Evolutionary conservation across 2,888 invertebrate genomes (phyloP), one percentile per base, ranked within the genome.

Genomic region (Gibbula magus): DNA sequence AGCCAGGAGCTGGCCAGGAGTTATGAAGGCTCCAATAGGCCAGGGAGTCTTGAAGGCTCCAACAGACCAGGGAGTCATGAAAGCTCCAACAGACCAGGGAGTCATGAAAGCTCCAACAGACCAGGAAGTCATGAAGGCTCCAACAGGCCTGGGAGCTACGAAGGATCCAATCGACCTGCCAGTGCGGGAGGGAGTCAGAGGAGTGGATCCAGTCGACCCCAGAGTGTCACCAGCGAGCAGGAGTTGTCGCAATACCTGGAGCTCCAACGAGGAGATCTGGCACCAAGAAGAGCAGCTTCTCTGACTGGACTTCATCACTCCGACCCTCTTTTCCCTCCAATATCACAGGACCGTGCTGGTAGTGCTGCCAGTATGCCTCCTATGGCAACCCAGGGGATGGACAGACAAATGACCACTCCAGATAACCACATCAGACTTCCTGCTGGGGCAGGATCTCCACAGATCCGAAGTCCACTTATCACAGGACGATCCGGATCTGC

Each of bases 171-270:
- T 45, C 16, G 70, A 22, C 61, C 35, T 8, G 80, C 82, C 77
- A 77, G 82, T 54, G 75, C 77, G 45, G 76, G 81, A 3, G 83
- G 86, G 18, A 86, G 84, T 39, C 53, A 54, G 13, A 52, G 52
- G 3, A 70, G 73, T 2, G 79, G 78, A 32, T 66, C 77, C 32
- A 84, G 88, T 39, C 78, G 88, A 7, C 85, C 87, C 10, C 86
- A 86, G 75, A 89, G 89, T 78, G 70, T 89, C 18, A 88, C 87
- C 10, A 90, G 90, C 81, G 90, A 90, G 80, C 90, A 90, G 78
- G 90, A 90, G 81, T 82, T 90, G 8, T 83, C 87, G 10, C 87
- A 90, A 77, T 89, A 88, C 75, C 84, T 87, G 75, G 88, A 88
- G 22, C 25, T 29, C 25, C 56, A 32, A 18, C 66, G 18, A 76